Evolutionary conservation across 2,888 invertebrate genomes (phyloP).

Genomic region (Platycheirus rosarum): DNA sequence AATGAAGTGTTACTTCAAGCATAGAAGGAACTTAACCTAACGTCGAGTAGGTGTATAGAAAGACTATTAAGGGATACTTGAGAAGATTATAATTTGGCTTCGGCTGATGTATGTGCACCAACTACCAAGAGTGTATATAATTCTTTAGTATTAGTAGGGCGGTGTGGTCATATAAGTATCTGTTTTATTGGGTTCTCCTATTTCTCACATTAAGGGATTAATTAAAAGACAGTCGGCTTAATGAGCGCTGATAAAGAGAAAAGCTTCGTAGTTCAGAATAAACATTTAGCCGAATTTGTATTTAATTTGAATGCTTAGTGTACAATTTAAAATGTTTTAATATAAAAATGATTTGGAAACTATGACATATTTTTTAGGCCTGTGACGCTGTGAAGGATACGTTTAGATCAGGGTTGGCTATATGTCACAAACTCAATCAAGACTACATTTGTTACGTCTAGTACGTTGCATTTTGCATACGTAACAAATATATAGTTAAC

Average conservation of each 20-base stretch:
- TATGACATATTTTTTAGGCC: too few relatives aligned
- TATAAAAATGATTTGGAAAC: too few relatives aligned
- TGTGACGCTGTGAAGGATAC: too few relatives aligned
- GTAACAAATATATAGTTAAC: too few relatives aligned
- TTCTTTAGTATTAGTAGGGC: background rate
- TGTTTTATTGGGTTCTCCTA: slow-evolving; percentile 20
- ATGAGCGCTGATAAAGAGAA: background rate
- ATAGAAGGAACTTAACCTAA: background rate
- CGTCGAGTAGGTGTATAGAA: background rate
- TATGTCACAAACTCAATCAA: too few relatives aligned
- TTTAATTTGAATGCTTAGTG: too few relatives aligned
- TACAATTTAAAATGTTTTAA: too few relatives aligned
- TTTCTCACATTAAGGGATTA: slow-evolving; percentile 9
- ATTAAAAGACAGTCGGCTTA: slow-evolving; percentile 16
- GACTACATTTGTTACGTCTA: too few relatives aligned
- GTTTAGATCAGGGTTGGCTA: too few relatives aligned
- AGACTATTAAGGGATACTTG: slow-evolving; percentile 4
- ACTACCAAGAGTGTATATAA: slow-evolving; percentile 6
- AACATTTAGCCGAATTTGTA: background rate
- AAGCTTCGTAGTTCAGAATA: background rate
- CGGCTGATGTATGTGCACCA: slow-evolving; percentile 27
- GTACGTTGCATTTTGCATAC: too few relatives aligned
- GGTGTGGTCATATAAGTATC: slow-evolving; percentile 8
- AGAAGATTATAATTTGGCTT: slow-evolving; percentile 41
- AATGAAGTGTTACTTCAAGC: slow-evolving; percentile 3